These are phyloP conservation scores for Trematocara variabile DNA, from an alignment of 2,113 vertebrate genomes.

Conservation along the genomic window DNA sequence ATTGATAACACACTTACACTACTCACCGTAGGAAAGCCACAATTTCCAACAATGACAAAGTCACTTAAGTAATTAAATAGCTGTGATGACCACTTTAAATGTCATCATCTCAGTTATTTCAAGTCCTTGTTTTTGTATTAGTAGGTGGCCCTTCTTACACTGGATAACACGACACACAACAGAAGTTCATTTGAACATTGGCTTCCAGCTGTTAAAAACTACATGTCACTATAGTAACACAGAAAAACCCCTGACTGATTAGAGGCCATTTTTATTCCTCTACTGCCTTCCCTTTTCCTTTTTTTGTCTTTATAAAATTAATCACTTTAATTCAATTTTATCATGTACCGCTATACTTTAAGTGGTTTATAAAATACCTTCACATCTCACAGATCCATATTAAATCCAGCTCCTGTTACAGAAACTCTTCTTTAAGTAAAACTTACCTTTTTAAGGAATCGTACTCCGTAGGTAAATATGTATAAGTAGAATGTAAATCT, in stretches of 20 bases:
- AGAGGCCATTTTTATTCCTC: neutral
- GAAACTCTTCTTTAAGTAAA: neutral
- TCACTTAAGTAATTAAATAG: neutral
- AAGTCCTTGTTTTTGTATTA: neutral
- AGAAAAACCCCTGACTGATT: neutral
- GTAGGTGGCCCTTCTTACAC: neutral
- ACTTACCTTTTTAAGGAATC: slow-evolving; percentile 95
- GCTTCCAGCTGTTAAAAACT: neutral
- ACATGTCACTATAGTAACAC: neutral
- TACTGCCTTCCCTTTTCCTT: neutral
- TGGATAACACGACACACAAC: neutral
- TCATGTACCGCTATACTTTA: neutral
- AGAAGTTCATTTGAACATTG: neutral
- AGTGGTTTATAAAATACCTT: neutral
- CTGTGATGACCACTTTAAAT: neutral
- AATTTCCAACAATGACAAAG: neutral
- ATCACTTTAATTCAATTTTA: neutral
- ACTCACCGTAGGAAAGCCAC: neutral
- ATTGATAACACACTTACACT: neutral
- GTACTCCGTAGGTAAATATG: slow-evolving; percentile 93
- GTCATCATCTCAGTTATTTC: neutral
- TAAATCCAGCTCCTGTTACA: neutral
- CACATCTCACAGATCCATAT: neutral
- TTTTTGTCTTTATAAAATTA: neutral
- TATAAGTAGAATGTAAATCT: slow-evolving; percentile 95